Percentiles rank a stretch among this genome's conserved stretches.
These are phyloP conservation scores for Intellagama lesueurii DNA, from an alignment of 2,797 vertebrate species.

Conservation along the genomic window DNA sequence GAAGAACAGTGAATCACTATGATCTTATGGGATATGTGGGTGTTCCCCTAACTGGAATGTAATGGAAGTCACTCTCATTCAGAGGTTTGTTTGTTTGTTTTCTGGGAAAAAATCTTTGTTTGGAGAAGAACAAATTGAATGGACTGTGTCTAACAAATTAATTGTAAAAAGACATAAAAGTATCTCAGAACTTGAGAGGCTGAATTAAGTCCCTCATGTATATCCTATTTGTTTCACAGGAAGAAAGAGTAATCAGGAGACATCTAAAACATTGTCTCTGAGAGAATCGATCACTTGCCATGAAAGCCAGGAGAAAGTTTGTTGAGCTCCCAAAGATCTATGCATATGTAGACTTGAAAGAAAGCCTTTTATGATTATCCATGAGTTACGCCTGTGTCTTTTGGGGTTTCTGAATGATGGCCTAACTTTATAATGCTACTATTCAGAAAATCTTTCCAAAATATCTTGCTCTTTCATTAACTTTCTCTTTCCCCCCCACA, in stretches of 20 bases:
- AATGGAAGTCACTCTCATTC: too few species aligned
- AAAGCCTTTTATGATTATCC: slow-evolving; percentile 12
- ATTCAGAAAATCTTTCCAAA: slow-evolving; percentile 34
- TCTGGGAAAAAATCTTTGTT: too few species aligned
- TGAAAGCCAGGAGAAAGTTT: slow-evolving; percentile 25
- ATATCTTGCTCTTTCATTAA: slow-evolving; percentile 25
- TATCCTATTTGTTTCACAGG: background rate
- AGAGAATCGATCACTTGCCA: slow-evolving; percentile 33
- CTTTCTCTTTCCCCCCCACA: slow-evolving; percentile 1
- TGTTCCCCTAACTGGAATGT: too few species aligned
- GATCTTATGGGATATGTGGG: background rate
- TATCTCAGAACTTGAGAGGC: background rate
- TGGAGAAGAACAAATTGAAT: background rate
- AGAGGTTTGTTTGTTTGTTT: too few species aligned
- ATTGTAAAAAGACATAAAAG: background rate
- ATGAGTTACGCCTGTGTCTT: slow-evolving; percentile 3
- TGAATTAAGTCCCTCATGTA: background rate
- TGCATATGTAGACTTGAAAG: slow-evolving; percentile 1
- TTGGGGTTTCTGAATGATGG: background rate
- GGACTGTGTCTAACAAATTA: background rate
- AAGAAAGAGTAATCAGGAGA: background rate
- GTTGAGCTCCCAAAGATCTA: slow-evolving; percentile 20
- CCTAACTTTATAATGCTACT: background rate
- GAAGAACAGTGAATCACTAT: background rate
- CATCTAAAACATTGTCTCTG: slow-evolving; percentile 23